Evolutionary conservation across 2,888 invertebrate species (phyloP).

Genomic region (Amblyteles armatorius): DNA sequence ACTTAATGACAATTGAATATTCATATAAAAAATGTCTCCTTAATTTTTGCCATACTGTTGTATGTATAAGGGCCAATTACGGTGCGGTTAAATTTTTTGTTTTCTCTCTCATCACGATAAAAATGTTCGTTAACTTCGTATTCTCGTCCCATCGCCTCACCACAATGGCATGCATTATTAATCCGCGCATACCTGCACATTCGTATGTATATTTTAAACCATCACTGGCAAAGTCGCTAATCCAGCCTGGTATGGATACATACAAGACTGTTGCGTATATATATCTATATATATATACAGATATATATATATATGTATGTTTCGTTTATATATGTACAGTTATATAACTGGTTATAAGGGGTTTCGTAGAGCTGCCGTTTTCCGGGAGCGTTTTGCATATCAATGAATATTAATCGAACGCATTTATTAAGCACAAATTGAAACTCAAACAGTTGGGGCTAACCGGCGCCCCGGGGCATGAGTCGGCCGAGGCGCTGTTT

Average conservation of each 20-base stretch:
- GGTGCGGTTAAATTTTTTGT: not conserved
- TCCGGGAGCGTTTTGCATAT: conserved; percentile 77
- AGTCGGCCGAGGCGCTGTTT: conserved; percentile 22
- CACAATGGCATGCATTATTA: conserved; percentile 52
- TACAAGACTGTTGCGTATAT: conserved; percentile 13
- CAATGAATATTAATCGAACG: conserved; percentile 81
- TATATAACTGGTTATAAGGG: conserved; percentile 49
- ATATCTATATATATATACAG: not conserved
- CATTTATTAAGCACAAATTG: conserved; percentile 81
- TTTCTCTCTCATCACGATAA: conserved; percentile 30
- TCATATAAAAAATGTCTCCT: not conserved
- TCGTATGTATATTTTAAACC: conserved; percentile 39
- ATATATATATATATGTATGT: conserved; percentile 6
- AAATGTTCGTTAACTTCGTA: conserved; percentile 32
- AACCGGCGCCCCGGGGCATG: conserved; percentile 5
- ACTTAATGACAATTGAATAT: not conserved
- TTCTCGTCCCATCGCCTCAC: conserved; percentile 36
- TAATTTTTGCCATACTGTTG: not conserved
- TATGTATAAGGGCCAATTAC: not conserved
- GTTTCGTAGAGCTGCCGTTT: conserved; percentile 72
- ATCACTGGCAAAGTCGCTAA: conserved; percentile 36
- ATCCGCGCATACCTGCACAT: conserved; percentile 15
- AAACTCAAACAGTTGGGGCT: conserved; percentile 75
- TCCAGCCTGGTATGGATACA: conserved; percentile 39
- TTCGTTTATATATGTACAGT: conserved; percentile 15